Evolutionary conservation across 2,888 invertebrate species (phyloP), one percentile per base, ranked within the genome.

Genomic region (Parelbella ahira): DNA sequence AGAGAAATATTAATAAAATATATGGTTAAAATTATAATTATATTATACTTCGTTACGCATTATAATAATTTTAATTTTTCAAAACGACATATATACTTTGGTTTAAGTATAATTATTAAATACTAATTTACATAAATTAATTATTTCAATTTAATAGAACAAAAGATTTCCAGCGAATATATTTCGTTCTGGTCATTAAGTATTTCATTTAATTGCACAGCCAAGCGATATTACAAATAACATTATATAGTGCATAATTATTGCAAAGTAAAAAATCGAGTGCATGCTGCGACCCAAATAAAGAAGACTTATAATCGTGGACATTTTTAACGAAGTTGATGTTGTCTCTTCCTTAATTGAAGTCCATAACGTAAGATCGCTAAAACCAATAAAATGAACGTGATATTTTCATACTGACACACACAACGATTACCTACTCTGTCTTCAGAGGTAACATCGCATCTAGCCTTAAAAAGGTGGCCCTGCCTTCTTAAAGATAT

Each of bases 41-140:
- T n/a, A 10, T 20, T 20, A 20, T 27, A 11, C 36, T 27, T 8
- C 11, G 37, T 8, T 28, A 20, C 27, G 27, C 27, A n/a, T 27
- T 12, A 12, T 20, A 7, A 8, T 20, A 29, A 28, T 4, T 23
- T 29, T 23, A 30, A 38, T 28, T 38, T 36, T 13, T 13, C 11
- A 21, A 23, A 30, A 23, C 38, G 10, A 37, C 7, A 25, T 21
- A 10, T 3, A n/a, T 37, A 21, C 12, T 2, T 15, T 15, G 4
- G n/a, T 9, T 7, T 6, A 10, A 11, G 5, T 24, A 18, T 38
- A 38, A 38, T 38, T 24, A 29, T 38, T 5, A 30, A 38, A 18
- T 24, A 29, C 10, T 30, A 30, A 38, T 30, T 38, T 24, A 38
- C 23, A 38, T 38, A 23, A 37, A 30, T 37, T 30, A 38, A 38